phyloP scores from a whole-genome alignment of 2,888 invertebrate species.

The Stenurella melanura region DNA sequence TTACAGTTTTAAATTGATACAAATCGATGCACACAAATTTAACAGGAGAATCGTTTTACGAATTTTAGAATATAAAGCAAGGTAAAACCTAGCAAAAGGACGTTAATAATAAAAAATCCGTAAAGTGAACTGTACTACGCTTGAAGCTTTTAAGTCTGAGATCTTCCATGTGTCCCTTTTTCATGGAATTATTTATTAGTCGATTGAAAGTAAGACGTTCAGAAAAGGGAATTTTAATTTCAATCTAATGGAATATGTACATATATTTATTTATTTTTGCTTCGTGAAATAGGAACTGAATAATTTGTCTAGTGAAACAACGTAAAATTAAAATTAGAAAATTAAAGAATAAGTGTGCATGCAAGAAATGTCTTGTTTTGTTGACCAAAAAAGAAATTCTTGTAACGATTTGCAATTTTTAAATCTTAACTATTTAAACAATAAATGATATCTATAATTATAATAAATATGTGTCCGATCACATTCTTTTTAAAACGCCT shows the following conservation, averaged over 20 bases:
- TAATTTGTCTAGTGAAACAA: not conserved
- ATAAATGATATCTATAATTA: too few species aligned
- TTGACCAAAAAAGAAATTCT: too few species aligned
- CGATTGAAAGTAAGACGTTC: slow-evolving; percentile 39
- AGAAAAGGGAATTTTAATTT: slow-evolving; percentile 25
- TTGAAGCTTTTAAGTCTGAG: slow-evolving; percentile 36
- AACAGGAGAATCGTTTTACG: slow-evolving; percentile 32
- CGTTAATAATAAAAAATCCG: slow-evolving; percentile 37
- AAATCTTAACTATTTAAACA: too few species aligned
- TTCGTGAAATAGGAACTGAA: not conserved
- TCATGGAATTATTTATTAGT: slow-evolving; percentile 43
- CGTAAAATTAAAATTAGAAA: too few species aligned
- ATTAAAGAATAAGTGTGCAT: too few species aligned
- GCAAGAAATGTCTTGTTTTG: too few species aligned
- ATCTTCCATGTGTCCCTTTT: slow-evolving; percentile 37
- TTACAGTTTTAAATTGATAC: slow-evolving; percentile 20
- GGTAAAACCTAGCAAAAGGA: slow-evolving; percentile 17
- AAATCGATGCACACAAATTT: slow-evolving; percentile 35
- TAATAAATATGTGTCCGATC: too few species aligned
- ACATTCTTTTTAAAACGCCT: too few species aligned
- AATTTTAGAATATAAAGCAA: slow-evolving; percentile 19
- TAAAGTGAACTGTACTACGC: slow-evolving; percentile 34
- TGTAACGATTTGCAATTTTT: too few species aligned
- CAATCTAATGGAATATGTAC: not conserved
- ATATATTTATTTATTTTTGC: not conserved